phyloP scores from a whole-genome alignment of 2,888 invertebrate species.

The Helobdella robusta region DNA sequence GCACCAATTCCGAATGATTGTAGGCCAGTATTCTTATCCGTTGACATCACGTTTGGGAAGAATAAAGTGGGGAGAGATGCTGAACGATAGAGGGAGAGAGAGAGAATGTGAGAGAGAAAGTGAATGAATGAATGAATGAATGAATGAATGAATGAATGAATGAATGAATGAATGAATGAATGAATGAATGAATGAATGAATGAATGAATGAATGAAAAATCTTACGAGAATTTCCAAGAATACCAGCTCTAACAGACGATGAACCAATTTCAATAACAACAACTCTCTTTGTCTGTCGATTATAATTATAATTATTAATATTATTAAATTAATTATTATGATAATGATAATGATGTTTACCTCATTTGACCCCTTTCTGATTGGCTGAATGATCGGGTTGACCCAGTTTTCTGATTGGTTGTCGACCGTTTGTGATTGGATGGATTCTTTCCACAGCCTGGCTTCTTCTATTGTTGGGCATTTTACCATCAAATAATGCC shows the following conservation, averaged over 20 bases:
- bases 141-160: too few relatives aligned
- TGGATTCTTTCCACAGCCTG: slow-evolving; percentile 53
- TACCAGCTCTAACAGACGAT: slow-evolving; percentile 55
- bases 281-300: slow-evolving; percentile 47
- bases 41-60: slow-evolving; percentile 54
- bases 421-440: slow-evolving; percentile 53
- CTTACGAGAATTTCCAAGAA: slow-evolving; percentile 35
- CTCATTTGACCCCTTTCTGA: not conserved
- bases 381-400: slow-evolving; percentile 44
- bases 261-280: slow-evolving; percentile 56
- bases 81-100: slow-evolving; percentile 40
- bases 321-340: not conserved
- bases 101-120: too few relatives aligned
- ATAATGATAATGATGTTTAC: not conserved
- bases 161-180: too few relatives aligned
- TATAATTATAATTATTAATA: slow-evolving; percentile 26
- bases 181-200: too few relatives aligned
- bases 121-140: too few relatives aligned
- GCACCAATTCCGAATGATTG: slow-evolving; percentile 51
- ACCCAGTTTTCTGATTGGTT: slow-evolving; percentile 52
- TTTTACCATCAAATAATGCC: slow-evolving; percentile 53
- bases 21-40: slow-evolving; percentile 44
- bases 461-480: slow-evolving; percentile 50
- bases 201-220: too few relatives aligned
- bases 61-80: slow-evolving; percentile 55